These are phyloP conservation scores for Clusia tigrina DNA, from an alignment of 2,888 invertebrate species.

Conservation along the genomic window DNA sequence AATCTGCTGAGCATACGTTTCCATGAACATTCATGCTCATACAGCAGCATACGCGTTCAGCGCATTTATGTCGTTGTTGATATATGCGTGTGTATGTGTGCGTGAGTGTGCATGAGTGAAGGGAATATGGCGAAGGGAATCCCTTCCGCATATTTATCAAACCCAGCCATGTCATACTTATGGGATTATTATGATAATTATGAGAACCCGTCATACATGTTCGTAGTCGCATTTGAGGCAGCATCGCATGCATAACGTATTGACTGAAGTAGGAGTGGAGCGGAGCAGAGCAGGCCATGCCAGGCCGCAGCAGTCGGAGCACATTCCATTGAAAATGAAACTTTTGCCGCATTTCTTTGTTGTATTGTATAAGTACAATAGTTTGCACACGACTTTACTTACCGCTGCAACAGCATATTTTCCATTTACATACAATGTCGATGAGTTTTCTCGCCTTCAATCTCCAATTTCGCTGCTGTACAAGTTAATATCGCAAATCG, in stretches of 20 bases:
- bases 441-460: not conserved
- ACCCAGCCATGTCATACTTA: constrained; percentile 23
- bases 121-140: constrained; percentile 37
- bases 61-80: too few species aligned
- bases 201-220: constrained; percentile 39
- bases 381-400: too few species aligned
- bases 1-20: constrained; percentile 20
- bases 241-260: too few species aligned
- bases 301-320: too few species aligned
- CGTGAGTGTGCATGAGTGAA: constrained; percentile 23
- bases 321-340: too few species aligned
- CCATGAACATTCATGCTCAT: constrained; percentile 35
- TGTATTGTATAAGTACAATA: too few species aligned
- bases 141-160: constrained; percentile 30
- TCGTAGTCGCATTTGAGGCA: too few species aligned
- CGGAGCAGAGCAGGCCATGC: too few species aligned
- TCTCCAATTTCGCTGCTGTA: not conserved
- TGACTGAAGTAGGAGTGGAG: too few species aligned
- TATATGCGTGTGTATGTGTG: constrained; percentile 16
- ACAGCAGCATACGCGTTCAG: too few species aligned
- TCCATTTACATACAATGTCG: not conserved
- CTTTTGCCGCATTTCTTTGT: not conserved
- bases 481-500: too few species aligned
- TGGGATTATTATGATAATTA: constrained; percentile 43
- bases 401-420: too few species aligned